Conservation (phyloP, 2,888 invertebrate genomes). For the Endomychus coccineus region DNA sequence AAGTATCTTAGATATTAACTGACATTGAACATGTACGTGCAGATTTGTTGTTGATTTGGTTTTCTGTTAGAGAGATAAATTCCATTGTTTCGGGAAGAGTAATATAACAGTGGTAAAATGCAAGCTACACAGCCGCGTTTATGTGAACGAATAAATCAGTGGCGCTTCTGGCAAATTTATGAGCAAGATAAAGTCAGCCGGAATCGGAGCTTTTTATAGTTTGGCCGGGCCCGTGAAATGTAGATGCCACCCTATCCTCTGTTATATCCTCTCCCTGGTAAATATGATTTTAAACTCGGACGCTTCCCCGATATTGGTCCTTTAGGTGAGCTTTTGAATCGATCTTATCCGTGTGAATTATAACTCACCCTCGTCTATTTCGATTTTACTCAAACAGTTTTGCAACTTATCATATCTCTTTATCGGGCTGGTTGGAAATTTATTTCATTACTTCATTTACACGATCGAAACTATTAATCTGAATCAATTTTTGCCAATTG, state of each 20-base stretch:
- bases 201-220: constrained; percentile 46
- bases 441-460: no score
- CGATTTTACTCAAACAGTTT: constrained; percentile 29
- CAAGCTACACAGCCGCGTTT: constrained; percentile 36
- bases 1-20: no score
- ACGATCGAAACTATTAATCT: no score
- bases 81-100: background rate
- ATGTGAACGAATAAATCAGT: constrained; percentile 47
- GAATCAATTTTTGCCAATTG: no score
- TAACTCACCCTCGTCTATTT: constrained; percentile 30
- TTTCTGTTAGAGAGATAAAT: constrained; percentile 1
- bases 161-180: constrained; percentile 48
- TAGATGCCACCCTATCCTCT: constrained; percentile 37
- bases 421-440: no score
- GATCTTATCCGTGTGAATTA: constrained; percentile 36
- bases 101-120: constrained; percentile 7
- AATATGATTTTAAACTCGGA: constrained; percentile 44
- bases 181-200: constrained; percentile 46
- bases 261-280: constrained; percentile 24
- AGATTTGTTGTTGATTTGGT: background rate
- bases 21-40: no score
- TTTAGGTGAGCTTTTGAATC: constrained; percentile 37
- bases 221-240: constrained; percentile 43
- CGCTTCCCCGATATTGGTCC: constrained; percentile 38
- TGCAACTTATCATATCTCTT: constrained; percentile 18